Evolutionary conservation across 2,113 vertebrate genomes (phyloP).

Genomic region (Chitala chitala): DNA sequence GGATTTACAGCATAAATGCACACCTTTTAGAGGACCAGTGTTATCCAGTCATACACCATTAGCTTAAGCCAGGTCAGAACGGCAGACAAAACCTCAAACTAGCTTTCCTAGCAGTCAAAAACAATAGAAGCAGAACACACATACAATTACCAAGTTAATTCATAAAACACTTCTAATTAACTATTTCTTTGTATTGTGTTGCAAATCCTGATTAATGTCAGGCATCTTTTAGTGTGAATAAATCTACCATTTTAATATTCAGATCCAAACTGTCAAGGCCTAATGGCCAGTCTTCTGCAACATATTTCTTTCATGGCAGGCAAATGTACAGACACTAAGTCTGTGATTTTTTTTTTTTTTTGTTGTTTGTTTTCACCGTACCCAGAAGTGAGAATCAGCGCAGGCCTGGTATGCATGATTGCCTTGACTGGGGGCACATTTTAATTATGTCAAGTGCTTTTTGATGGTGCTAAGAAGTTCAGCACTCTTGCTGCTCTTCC

Average conservation of each 20-base stretch:
- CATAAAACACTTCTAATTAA: too few species aligned
- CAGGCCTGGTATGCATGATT: not conserved
- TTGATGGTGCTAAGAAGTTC: not conserved
- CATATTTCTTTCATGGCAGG: not conserved
- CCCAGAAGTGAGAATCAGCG: not conserved
- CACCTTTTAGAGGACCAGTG: too few species aligned
- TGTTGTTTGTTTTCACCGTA: conserved; percentile 1
- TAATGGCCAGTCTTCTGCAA: not conserved
- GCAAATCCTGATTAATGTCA: too few species aligned
- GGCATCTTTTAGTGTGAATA: too few species aligned
- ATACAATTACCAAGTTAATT: too few species aligned
- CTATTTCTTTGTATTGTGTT: too few species aligned
- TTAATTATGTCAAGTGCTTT: conserved; percentile 12
- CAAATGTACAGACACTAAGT: not conserved
- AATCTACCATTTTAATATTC: not conserved
- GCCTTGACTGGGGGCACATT: not conserved
- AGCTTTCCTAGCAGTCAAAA: too few species aligned
- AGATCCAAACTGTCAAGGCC: not conserved
- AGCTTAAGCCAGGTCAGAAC: too few species aligned
- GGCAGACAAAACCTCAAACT: too few species aligned
- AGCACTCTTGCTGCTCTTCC: not conserved
- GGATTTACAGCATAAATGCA: too few species aligned
- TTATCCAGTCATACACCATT: too few species aligned
- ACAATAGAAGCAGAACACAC: too few species aligned
- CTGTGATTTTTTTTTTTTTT: not conserved